A percentile compares a stretch with the other conserved stretches of the same genome.
These are phyloP conservation scores for Eremobia ochroleuca DNA, from an alignment of 2,888 invertebrate genomes.

Conservation along the genomic window DNA sequence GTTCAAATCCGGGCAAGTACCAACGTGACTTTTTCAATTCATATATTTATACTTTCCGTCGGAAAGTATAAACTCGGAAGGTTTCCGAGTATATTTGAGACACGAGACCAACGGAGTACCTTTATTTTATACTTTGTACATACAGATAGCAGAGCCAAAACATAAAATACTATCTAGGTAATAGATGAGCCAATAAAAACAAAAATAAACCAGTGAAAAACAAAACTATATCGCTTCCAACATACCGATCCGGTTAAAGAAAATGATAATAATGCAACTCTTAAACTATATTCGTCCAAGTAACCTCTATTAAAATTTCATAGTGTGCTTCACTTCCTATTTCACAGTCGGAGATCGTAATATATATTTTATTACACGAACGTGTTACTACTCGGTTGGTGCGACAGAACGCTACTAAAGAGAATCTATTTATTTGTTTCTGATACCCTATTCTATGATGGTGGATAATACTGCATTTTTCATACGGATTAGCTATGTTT, in stretches of 20 bases:
- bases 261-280: constrained; percentile 16
- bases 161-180: too few relatives aligned
- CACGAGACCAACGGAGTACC: too few relatives aligned
- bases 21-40: too few relatives aligned
- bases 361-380: constrained; percentile 59
- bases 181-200: not conserved
- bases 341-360: constrained; percentile 55
- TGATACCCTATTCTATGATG: constrained; percentile 6
- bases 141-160: too few relatives aligned
- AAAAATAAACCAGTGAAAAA: not conserved
- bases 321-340: constrained; percentile 42
- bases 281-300: constrained; percentile 12
- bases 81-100: too few relatives aligned
- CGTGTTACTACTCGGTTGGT: constrained; percentile 47
- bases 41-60: too few relatives aligned
- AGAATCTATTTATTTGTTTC: constrained; percentile 36
- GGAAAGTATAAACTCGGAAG: too few relatives aligned
- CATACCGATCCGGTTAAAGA: not conserved
- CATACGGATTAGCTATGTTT: not conserved
- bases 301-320: constrained; percentile 50
- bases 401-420: constrained; percentile 32
- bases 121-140: too few relatives aligned
- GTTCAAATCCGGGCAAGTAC: too few relatives aligned
- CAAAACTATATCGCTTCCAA: not conserved
- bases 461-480: not conserved